Base-by-base conservation (phyloP, 2,113 vertebrate genomes). In the Nibea coibor region DNA sequence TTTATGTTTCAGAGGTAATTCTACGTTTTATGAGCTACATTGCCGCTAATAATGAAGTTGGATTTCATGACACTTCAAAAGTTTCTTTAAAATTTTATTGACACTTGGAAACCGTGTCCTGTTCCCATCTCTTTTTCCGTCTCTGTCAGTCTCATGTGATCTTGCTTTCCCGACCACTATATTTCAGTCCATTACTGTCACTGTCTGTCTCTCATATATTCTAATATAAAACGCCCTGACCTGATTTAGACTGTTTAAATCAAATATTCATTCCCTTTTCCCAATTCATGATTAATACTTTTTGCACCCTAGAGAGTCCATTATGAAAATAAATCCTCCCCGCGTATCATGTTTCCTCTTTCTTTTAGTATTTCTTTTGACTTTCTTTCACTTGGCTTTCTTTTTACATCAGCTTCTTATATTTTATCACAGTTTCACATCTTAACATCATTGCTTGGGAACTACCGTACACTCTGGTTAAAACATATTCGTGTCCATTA, bases 221-320 rank as follows among this genome's bases (percentile, higher is more conserved):
- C 51, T 56, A 77, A 83, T 78, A 84, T 84, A 72, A 87, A 87
- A 72, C 62, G 71, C 61, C 50, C 75, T 87, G 87, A 81, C 86
- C 87, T 45, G 84, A 74, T 91, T 91, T 83, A 84, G 51, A 78
- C 47, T 75, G 28, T 80, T 81, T 78, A 35, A 80, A 88, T 89
- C 17, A 88, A 87, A 90, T 81, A 84, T 89, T 82, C 72, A 89
- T 85, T 50, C 22, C 65, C 68, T 20, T 82, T 45, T 86, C 54
- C 31, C 73, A 87, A 65, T 86, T 84, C 67, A 83, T 77, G 54
- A 86, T 83, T 82, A 84, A 83, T 81, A 78, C 39, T 76, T 82
- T 81, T 67, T 75, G 65, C 63, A 72, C 87, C 58, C 87, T 1
- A 47, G 87, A 86, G 85, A 86, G 68, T 72, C 86, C 56, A 84